A percentile compares a stretch with the other conserved stretches of the same genome.
These are phyloP conservation scores for Andrena haemorrhoa DNA, from an alignment of 2,888 invertebrate species.

Conservation along the genomic window DNA sequence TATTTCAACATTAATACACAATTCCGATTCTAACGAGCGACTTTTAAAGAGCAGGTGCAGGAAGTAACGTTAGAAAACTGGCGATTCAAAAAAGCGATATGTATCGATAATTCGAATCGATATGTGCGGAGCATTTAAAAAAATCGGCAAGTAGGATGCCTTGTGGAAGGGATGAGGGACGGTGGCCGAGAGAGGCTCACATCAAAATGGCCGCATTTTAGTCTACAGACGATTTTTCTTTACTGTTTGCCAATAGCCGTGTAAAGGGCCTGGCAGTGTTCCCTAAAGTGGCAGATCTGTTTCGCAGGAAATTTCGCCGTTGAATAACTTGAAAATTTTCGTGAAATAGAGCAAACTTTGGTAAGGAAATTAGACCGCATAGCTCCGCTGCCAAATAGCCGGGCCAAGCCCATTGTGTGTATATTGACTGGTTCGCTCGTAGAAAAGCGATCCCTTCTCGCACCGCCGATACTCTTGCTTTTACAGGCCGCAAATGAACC, in stretches of 20 bases:
- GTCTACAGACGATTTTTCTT: constrained; percentile 89
- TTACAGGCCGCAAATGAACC: not conserved
- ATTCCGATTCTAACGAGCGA: not conserved
- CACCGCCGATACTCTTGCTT: constrained; percentile 28
- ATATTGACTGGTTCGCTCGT: constrained; percentile 73
- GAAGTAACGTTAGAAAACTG: not conserved
- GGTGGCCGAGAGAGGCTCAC: constrained; percentile 70
- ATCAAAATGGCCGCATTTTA: constrained; percentile 95
- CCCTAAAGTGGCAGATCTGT: constrained; percentile 75
- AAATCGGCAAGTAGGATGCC: constrained; percentile 63
- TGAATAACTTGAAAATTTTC: constrained; percentile 83
- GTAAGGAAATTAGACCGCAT: constrained; percentile 64
- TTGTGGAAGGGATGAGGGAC: constrained; percentile 64
- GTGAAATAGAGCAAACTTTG: constrained; percentile 81
- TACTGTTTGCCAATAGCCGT: constrained; percentile 91
- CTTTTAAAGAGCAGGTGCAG: no score
- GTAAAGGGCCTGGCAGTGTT: constrained; percentile 86
- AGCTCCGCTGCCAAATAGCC: constrained; percentile 67
- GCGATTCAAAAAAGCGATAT: constrained; percentile 42
- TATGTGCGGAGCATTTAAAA: constrained; percentile 50
- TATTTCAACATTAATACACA: not conserved
- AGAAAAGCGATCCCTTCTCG: constrained; percentile 53
- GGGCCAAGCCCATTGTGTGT: constrained; percentile 80
- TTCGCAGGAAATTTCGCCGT: constrained; percentile 85
- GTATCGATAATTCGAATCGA: constrained; percentile 61